These are phyloP conservation scores for Lytechinus variegatus DNA, from an alignment of 35 echinoderm and acorn worm genomes.

Conservation along the genomic window DNA sequence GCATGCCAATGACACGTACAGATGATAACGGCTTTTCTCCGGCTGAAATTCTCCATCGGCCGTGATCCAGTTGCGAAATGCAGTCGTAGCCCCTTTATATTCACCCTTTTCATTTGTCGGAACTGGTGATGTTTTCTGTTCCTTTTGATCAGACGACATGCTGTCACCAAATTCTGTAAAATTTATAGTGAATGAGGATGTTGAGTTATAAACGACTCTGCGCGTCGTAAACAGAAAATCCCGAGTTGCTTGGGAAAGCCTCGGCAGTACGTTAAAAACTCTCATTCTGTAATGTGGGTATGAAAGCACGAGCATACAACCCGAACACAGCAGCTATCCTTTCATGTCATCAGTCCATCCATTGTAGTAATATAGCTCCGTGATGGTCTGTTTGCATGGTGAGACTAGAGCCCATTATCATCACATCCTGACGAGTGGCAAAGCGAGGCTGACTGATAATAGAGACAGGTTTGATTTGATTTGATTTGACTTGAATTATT, in stretches of 20 bases:
- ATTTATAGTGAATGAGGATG: not conserved
- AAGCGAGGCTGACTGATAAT: too few species aligned
- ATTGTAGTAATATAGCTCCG: too few species aligned
- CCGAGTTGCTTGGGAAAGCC: not conserved
- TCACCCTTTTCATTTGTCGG: not conserved
- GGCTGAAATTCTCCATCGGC: slow-evolving; percentile 87
- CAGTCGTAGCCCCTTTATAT: not conserved
- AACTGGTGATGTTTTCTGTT: not conserved
- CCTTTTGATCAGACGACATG: not conserved
- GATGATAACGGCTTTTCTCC: slow-evolving; percentile 76
- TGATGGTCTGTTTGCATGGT: too few species aligned
- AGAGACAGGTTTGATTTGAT: too few species aligned
- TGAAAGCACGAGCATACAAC: too few species aligned
- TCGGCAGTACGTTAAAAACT: too few species aligned
- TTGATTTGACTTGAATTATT: too few species aligned
- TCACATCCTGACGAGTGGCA: too few species aligned
- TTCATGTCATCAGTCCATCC: too few species aligned
- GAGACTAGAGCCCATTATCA: too few species aligned
- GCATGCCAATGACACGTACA: slow-evolving; percentile 87
- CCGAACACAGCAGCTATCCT: too few species aligned
- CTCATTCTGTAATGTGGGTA: too few species aligned
- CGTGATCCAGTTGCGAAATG: slow-evolving; percentile 36
- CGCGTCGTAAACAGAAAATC: not conserved
- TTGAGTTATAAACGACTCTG: not conserved
- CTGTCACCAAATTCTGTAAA: not conserved